Evolutionary conservation across 2,113 vertebrate genomes (phyloP).

Genomic region (Noctilio leporinus): DNA sequence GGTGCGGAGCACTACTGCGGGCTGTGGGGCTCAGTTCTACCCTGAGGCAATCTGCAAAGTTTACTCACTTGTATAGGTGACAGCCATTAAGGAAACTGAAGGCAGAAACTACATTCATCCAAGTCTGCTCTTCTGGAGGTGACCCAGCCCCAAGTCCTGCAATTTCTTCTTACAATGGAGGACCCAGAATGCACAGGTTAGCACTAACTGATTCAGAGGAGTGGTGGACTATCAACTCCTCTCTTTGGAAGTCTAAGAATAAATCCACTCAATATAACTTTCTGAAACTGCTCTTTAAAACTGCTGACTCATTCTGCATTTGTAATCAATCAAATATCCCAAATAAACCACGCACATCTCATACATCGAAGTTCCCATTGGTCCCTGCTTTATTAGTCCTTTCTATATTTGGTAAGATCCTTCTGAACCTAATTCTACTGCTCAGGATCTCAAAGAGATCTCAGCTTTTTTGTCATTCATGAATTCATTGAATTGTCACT

Average conservation of each 20-base stretch:
- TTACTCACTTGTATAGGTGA: not conserved
- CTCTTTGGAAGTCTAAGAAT: not conserved
- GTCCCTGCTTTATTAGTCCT: not conserved
- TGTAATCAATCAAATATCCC: not conserved
- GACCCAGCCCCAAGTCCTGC: not conserved
- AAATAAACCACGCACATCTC: not conserved
- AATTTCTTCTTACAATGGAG: not conserved
- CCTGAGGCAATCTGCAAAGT: not conserved
- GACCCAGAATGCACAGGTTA: not conserved
- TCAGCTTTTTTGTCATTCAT: not conserved
- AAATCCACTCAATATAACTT: not conserved
- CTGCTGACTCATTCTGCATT: constrained; percentile 8
- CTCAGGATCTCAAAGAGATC: not conserved
- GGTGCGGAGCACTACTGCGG: not conserved
- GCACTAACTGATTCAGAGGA: not conserved
- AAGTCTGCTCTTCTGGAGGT: not conserved
- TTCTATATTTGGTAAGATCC: not conserved
- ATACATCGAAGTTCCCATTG: not conserved
- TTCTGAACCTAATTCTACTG: not conserved
- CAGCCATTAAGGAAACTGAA: not conserved
- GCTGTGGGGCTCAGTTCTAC: not conserved
- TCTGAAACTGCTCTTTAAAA: not conserved
- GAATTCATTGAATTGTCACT: not conserved
- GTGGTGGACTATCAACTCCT: not conserved
- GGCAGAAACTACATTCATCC: not conserved